A percentile compares a stretch with the other conserved stretches of the same genome.
Conservation (phyloP, 2,797 vertebrate species). For the Acestrorhynchus altus region DNA sequence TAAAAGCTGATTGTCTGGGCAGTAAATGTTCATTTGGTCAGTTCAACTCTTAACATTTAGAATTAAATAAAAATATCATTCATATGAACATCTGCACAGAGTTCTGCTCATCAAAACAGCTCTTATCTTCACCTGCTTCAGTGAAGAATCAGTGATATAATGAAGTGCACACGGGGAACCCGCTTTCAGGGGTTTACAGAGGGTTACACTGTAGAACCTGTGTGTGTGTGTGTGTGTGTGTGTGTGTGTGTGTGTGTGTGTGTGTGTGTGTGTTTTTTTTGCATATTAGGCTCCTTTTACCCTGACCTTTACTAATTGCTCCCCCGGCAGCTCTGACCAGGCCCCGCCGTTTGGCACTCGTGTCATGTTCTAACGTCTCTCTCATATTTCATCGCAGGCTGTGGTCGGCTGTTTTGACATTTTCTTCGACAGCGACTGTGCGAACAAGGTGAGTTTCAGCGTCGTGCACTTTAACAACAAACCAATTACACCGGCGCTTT, state of each 20-base stretch:
- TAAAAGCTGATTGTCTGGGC: no score
- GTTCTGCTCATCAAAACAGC: no score
- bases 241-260: neutral
- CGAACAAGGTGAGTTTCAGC: conserved; percentile 84
- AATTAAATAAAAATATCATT: no score
- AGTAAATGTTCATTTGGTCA: no score
- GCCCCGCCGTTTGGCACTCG: conserved; percentile 67
- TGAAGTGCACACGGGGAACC: no score
- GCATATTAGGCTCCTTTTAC: conserved; percentile 1
- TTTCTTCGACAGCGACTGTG: conserved; percentile 91
- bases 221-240: neutral
- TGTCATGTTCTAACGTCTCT: conserved; percentile 65
- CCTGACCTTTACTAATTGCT: conserved; percentile 35
- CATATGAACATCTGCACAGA: no score
- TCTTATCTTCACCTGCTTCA: no score
- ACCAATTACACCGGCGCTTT: conserved; percentile 75
- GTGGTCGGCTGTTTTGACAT: conserved; percentile 95
- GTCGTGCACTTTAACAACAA: conserved; percentile 70
- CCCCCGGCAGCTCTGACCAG: conserved; percentile 62
- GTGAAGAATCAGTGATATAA: no score
- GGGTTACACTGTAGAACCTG: no score
- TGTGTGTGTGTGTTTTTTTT: neutral
- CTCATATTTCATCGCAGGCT: conserved; percentile 77
- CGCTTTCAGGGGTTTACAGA: no score
- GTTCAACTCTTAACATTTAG: no score